These are phyloP conservation scores for Tapirus terrestris DNA, from an alignment of 2,113 vertebrate species.

Conservation along the genomic window DNA sequence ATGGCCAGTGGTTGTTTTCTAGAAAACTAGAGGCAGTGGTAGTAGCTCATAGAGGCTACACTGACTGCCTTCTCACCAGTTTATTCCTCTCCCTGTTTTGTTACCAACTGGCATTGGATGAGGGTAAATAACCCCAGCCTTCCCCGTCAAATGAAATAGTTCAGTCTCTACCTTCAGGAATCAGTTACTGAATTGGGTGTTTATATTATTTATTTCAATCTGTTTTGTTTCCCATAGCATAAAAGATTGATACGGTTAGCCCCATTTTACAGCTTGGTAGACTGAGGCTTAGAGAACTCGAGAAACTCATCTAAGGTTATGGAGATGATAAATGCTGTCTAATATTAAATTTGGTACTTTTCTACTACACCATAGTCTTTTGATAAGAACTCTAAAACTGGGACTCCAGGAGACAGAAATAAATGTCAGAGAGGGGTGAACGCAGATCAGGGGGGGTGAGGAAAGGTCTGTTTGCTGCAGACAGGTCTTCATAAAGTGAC, in stretches of 20 bases:
- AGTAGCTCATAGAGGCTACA: rapidly evolving
- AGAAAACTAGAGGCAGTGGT: neutral
- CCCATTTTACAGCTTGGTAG: neutral
- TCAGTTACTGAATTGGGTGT: neutral
- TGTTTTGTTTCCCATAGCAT: neutral
- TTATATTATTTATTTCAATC: neutral
- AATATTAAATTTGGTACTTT: neutral
- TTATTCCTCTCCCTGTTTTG: no score
- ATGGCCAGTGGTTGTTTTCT: neutral
- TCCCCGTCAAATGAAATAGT: rapidly evolving
- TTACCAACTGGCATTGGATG: neutral
- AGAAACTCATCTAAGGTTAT: neutral
- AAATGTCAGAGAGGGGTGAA: neutral
- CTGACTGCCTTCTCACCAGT: no score
- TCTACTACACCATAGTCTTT: neutral
- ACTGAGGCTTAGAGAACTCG: neutral
- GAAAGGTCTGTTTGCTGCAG: neutral
- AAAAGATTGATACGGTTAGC: neutral
- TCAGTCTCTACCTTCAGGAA: neutral
- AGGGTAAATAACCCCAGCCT: no score
- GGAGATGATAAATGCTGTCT: neutral
- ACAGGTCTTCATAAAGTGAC: neutral
- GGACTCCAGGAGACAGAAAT: rapidly evolving
- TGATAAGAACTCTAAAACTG: neutral
- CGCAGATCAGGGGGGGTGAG: rapidly evolving